Conservation (phyloP, 2,113 vertebrate species). For the Pseudopodoces humilis region DNA sequence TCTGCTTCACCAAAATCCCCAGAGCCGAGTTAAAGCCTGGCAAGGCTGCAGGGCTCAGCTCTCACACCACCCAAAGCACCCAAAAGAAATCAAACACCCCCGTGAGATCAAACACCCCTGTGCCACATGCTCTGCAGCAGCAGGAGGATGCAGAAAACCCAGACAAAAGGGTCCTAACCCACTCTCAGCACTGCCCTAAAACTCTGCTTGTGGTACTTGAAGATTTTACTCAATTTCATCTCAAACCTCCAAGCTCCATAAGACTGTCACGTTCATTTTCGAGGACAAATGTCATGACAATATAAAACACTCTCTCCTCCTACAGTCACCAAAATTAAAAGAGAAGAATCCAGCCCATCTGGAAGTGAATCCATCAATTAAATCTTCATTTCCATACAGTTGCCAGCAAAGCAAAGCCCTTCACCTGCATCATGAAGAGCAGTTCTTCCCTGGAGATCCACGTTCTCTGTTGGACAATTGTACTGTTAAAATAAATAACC, state of each 20-base stretch:
- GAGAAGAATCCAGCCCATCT: neutral
- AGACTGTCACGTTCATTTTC: neutral
- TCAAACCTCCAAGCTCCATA: neutral
- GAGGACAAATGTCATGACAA: neutral
- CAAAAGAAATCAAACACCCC: accelerated
- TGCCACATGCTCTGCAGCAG: accelerated
- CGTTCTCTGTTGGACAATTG: slow-evolving; percentile 92
- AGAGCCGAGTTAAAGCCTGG: neutral
- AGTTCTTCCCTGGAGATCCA: slow-evolving; percentile 91
- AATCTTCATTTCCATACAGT: neutral
- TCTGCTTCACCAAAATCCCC: neutral
- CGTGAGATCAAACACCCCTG: too few species aligned
- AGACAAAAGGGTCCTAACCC: neutral
- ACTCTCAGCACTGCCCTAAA: neutral
- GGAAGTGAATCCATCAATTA: neutral
- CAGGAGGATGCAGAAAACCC: neutral
- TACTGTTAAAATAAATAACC: slow-evolving; percentile 76
- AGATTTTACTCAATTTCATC: neutral
- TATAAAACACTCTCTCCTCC: neutral
- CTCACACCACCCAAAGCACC: neutral
- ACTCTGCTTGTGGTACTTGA: accelerated
- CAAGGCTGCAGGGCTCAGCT: neutral
- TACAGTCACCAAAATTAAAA: neutral
- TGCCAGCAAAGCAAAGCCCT: neutral
- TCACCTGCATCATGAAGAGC: slow-evolving; percentile 95